Percentiles rank a stretch among this genome's conserved stretches.
Conservation (phyloP, 2,888 invertebrate species). For the Ophioninae sp. region DNA sequence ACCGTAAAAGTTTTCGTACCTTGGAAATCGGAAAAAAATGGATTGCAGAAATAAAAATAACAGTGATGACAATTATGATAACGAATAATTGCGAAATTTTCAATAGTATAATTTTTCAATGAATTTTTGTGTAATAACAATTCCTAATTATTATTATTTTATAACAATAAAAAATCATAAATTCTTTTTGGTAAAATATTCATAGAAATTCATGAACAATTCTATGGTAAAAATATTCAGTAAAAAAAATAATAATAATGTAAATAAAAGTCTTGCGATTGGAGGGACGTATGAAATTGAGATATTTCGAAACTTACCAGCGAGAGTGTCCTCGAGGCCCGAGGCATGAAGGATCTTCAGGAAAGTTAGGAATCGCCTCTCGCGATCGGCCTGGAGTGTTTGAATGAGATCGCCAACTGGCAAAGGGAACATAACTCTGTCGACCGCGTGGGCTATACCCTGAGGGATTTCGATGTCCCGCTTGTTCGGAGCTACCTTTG, state of each 20-base stretch:
- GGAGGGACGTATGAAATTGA: neutral
- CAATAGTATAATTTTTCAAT: neutral
- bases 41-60: neutral
- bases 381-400: slow-evolving; percentile 92
- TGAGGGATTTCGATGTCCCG: slow-evolving; percentile 92
- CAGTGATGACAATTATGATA: neutral
- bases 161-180: no score
- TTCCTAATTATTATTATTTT: neutral
- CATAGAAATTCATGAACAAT: neutral
- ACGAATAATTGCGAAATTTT: neutral
- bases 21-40: slow-evolving; percentile 73
- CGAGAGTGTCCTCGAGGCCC: slow-evolving; percentile 88
- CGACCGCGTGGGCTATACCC: slow-evolving; percentile 92
- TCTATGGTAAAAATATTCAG: slow-evolving; percentile 6
- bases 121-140: neutral
- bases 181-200: neutral
- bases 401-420: slow-evolving; percentile 93
- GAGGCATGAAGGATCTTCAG: slow-evolving; percentile 89
- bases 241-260: slow-evolving; percentile 17
- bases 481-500: slow-evolving; percentile 90
- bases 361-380: slow-evolving; percentile 90
- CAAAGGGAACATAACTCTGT: slow-evolving; percentile 94
- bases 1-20: slow-evolving; percentile 92
- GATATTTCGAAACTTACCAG: slow-evolving; percentile 82
- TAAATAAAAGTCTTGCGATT: neutral